A percentile compares a stretch with the other conserved stretches of the same genome.
Conservation (phyloP, 2,113 vertebrate genomes). For the Motacilla alba region DNA sequence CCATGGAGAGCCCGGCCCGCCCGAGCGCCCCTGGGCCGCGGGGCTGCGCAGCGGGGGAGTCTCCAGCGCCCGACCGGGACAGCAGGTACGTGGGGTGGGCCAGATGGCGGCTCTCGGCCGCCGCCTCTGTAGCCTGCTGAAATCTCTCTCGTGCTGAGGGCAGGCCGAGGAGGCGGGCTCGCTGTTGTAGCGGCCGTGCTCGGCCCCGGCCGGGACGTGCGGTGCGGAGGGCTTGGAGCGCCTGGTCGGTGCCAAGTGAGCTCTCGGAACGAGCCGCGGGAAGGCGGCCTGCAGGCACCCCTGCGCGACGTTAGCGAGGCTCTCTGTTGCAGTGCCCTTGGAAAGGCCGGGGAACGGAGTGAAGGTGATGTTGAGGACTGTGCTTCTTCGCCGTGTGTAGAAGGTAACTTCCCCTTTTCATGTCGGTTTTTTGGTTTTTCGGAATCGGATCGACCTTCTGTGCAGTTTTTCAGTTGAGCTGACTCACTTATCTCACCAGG, state of each 20-base stretch:
- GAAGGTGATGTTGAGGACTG: neutral
- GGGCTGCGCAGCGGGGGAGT: conserved; percentile 37
- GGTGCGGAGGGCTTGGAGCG: neutral
- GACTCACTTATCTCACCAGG: neutral
- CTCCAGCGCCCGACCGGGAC: conserved; percentile 39
- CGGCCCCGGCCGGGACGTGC: neutral
- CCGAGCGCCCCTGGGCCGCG: neutral
- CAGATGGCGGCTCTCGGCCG: neutral
- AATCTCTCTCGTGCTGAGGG: neutral
- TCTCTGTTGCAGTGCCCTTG: conserved; percentile 53
- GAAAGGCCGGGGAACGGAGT: neutral
- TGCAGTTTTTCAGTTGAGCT: neutral
- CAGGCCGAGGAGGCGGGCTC: too few relatives aligned
- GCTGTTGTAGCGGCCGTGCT: neutral
- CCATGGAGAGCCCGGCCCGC: conserved; percentile 13
- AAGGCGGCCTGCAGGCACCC: fast-evolving
- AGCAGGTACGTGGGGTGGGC: conserved; percentile 52
- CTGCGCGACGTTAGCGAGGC: fast-evolving
- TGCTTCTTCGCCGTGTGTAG: neutral
- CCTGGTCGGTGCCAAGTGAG: neutral
- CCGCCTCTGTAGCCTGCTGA: neutral
- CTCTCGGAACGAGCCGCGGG: neutral
- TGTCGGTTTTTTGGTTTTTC: neutral
- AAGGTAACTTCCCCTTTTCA: conserved; percentile 60
- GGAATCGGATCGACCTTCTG: neutral